phyloP scores from a whole-genome alignment of 1,140 invertebrate species.

The Homarus americanus region DNA sequence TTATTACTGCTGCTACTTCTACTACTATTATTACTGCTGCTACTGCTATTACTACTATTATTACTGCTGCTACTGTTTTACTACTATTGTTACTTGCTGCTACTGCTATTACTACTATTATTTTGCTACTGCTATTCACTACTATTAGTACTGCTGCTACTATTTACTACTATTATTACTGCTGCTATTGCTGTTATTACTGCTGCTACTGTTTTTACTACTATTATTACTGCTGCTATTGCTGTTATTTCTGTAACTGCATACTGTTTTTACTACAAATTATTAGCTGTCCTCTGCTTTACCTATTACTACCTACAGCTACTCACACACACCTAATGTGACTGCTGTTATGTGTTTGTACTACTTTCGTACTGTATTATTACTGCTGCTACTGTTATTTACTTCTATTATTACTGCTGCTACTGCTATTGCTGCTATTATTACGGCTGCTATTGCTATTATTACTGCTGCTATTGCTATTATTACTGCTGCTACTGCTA shows the following conservation, averaged over 20 bases:
- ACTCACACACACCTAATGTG: not conserved
- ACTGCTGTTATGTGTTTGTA: not conserved
- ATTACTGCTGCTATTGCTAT: no score
- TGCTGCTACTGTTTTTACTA: no score
- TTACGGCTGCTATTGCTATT: slow-evolving; percentile 28
- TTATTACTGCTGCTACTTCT: no score
- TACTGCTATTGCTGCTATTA: not conserved
- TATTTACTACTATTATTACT: not conserved
- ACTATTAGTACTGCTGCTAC: not conserved
- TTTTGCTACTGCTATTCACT: no score
- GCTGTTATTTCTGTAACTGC: not conserved
- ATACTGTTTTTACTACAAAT: no score
- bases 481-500: not conserved
- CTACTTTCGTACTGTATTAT: not conserved
- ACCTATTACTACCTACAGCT: not conserved
- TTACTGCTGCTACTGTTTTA: not conserved
- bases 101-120: no score
- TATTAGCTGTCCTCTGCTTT: no score
- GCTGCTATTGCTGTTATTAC: slow-evolving; percentile 10
- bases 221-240: not conserved
- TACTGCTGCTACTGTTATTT: no score
- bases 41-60: not conserved
- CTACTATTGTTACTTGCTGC: no score
- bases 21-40: not conserved
- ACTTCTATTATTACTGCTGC: not conserved